These are phyloP conservation scores for Zhuqinia jingwanae DNA, from an alignment of 2,888 invertebrate species.

Conservation along the genomic window DNA sequence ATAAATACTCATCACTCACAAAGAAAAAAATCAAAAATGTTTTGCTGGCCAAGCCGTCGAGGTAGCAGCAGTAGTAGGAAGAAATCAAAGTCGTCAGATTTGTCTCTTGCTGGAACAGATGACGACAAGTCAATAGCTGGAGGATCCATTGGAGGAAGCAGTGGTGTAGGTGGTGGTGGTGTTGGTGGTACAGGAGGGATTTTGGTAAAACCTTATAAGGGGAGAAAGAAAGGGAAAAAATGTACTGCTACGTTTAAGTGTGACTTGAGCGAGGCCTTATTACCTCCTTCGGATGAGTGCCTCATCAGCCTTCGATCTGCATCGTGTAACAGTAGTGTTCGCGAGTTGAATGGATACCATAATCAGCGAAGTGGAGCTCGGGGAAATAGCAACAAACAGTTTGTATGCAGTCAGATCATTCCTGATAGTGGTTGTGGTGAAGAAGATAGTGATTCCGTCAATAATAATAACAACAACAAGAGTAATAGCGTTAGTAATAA, in stretches of 20 bases:
- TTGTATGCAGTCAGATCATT: slow-evolving; percentile 44
- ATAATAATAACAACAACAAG: slow-evolving; percentile 42
- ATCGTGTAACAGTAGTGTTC: slow-evolving; percentile 70
- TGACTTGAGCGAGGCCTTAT: slow-evolving; percentile 76
- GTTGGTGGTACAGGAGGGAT: slow-evolving; percentile 38
- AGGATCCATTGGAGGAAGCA: slow-evolving; percentile 28
- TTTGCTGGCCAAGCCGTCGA: slow-evolving; percentile 77
- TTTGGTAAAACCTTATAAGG: slow-evolving; percentile 56
- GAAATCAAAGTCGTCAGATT: slow-evolving; percentile 65
- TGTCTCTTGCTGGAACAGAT: slow-evolving; percentile 43
- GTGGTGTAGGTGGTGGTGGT: not conserved
- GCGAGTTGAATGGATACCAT: slow-evolving; percentile 61
- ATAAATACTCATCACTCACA: slow-evolving; percentile 38
- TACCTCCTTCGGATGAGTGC: slow-evolving; percentile 72
- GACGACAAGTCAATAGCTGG: slow-evolving; percentile 42
- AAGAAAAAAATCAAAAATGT: slow-evolving; percentile 70
- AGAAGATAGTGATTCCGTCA: slow-evolving; percentile 57
- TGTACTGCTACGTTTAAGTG: slow-evolving; percentile 72
- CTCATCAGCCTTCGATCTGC: slow-evolving; percentile 67
- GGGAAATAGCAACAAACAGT: slow-evolving; percentile 55
- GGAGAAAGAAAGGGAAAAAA: slow-evolving; percentile 50
- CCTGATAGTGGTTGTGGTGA: slow-evolving; percentile 17
- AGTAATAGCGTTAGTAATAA: not conserved
- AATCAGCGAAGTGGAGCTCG: slow-evolving; percentile 2
- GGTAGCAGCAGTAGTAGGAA: slow-evolving; percentile 60